Conservation (phyloP, 2,797 vertebrate species). For the Lacerta viridis region DNA sequence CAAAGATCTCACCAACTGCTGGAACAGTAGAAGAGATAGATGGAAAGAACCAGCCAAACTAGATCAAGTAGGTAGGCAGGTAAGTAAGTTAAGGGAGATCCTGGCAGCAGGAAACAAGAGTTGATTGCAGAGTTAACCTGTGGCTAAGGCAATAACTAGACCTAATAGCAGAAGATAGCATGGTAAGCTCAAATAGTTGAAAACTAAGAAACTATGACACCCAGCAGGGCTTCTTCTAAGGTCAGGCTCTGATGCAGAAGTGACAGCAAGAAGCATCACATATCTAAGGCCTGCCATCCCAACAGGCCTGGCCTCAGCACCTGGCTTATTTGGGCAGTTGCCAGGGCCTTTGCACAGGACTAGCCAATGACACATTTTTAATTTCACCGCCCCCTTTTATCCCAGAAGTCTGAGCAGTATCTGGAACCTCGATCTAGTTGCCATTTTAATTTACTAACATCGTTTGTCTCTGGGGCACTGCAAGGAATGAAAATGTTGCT, state of each 20-base stretch:
- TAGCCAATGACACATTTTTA: background rate
- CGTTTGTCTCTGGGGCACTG: background rate
- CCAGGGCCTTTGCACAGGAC: too few relatives aligned
- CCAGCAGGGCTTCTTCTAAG: background rate
- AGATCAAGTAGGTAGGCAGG: too few relatives aligned
- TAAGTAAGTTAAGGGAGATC: background rate
- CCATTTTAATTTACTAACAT: background rate
- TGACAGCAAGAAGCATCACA: background rate
- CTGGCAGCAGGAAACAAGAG: background rate
- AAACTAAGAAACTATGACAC: background rate
- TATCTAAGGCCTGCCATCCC: background rate
- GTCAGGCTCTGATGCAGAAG: background rate
- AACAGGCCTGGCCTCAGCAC: background rate
- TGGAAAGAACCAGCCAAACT: background rate
- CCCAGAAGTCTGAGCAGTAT: background rate
- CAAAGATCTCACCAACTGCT: background rate
- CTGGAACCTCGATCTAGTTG: background rate
- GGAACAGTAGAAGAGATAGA: background rate
- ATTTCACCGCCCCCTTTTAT: too few relatives aligned
- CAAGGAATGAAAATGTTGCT: background rate
- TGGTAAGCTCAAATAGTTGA: background rate
- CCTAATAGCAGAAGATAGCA: too few relatives aligned
- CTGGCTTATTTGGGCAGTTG: background rate
- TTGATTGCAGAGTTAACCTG: background rate
- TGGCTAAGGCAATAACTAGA: background rate